These are phyloP conservation scores for Podarcis raffonei DNA, from an alignment of 2,113 vertebrate species.

Conservation along the genomic window DNA sequence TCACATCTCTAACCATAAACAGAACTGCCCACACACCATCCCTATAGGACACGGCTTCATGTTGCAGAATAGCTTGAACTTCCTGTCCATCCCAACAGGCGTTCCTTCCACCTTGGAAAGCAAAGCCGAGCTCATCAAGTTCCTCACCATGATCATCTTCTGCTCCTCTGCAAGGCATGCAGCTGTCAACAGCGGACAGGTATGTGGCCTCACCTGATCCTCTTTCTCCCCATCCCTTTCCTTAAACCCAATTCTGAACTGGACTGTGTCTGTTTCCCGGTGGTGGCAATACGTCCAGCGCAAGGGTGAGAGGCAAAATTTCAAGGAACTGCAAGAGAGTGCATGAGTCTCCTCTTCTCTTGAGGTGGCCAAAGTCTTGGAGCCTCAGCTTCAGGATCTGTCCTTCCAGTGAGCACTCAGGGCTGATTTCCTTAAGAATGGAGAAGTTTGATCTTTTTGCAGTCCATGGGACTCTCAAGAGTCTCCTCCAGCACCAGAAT, in stretches of 20 bases:
- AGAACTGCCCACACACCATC: not conserved
- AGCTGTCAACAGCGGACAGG: conserved; percentile 49
- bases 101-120: conserved; percentile 73
- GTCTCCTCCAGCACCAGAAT: no score
- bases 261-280: no score
- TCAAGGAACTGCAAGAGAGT: not conserved
- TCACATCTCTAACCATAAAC: not conserved
- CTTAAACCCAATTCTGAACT: not conserved
- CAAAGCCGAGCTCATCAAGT: conserved; percentile 47
- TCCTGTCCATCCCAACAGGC: conserved; percentile 57
- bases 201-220: not conserved
- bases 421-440: no score
- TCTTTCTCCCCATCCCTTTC: no score
- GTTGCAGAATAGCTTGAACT: not conserved
- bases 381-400: no score
- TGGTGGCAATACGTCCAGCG: not conserved
- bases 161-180: conserved; percentile 56
- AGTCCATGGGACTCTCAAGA: no score
- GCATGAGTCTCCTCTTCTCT: no score
- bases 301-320: not conserved
- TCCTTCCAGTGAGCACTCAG: no score
- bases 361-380: no score
- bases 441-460: no score
- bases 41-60: not conserved
- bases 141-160: conserved; percentile 66